A percentile compares a stretch with the other conserved stretches of the same genome.
These are phyloP conservation scores for Regulus satrapa DNA, from an alignment of 2,113 vertebrate genomes.

Conservation along the genomic window DNA sequence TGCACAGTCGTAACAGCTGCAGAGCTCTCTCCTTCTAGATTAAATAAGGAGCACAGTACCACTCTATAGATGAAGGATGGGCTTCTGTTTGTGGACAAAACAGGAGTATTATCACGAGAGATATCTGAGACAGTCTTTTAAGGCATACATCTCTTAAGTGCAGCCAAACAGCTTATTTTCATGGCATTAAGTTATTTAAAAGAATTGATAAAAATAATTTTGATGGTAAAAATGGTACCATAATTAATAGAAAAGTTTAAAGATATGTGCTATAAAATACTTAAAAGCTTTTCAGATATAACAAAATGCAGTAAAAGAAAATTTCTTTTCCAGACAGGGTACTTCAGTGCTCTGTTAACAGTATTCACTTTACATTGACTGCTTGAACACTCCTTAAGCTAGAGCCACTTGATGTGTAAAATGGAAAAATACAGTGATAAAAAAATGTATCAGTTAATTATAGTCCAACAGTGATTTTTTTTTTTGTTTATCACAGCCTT, in stretches of 20 bases:
- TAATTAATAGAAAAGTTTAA: neutral
- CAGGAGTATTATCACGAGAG: neutral
- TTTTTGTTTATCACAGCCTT: neutral
- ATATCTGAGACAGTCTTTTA: neutral
- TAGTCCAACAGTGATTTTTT: neutral
- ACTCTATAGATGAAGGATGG: neutral
- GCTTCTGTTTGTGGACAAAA: neutral
- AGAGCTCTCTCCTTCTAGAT: neutral
- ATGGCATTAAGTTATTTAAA: neutral
- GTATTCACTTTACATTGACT: neutral
- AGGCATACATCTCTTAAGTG: neutral
- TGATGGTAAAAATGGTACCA: neutral
- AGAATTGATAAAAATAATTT: neutral
- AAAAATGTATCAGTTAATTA: neutral
- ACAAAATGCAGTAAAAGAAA: neutral
- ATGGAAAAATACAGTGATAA: neutral
- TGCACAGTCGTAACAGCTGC: neutral
- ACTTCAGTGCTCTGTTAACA: neutral
- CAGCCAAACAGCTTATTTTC: neutral
- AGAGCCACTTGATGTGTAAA: neutral
- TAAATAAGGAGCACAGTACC: neutral
- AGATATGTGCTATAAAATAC: neutral
- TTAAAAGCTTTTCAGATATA: neutral
- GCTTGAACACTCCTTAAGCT: neutral
- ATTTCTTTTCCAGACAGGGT: neutral